Base-by-base conservation (phyloP, 2,888 invertebrate species). In the Tenthredo mesomela region DNA sequence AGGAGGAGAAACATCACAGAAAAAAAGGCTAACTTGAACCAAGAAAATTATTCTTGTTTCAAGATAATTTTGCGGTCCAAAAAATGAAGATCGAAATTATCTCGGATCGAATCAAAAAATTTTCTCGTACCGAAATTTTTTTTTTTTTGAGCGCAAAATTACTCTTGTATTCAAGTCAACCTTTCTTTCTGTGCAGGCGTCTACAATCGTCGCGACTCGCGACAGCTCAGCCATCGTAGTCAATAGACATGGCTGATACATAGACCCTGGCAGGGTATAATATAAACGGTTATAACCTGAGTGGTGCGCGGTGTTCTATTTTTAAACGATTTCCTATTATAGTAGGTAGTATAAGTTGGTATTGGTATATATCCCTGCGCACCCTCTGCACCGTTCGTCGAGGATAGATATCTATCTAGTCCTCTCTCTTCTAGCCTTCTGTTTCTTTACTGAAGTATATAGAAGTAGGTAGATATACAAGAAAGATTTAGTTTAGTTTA, bases 251-350 rank as follows among this genome's bases (percentile, higher is more conserved):
- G n/a, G n/a, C n/a, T n/a, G 15, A 12, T 25, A 67, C 2, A 6
- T 29, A 29, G 5, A 33, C n/a, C n/a, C n/a, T n/a, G n/a, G 29
- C 67, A 5, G 6, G 33, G 33, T 61, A 61, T 12, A 67, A 67
- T 67, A 18, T 67, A 61, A 61, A 12, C 61, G 67, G 4, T 18
- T 67, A 67, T 61, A 54, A 0, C 10, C 54, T n/a, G 10, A 21
- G 40, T 40, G 37, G 71, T 71, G 37, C n/a, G 71, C 40, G 67
- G 47, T 12, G 25, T 65, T 89, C 92, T 92, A 92, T 92, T 92
- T 92, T 92, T 92, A 91, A 92, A 92, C 89, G 91, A 89, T 91
- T 92, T 90, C 88, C 91, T 90, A 92, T 92, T 92, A 92, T 70
- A 70, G n/a, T n/a, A n/a, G n/a, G n/a, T 7, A 10, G 33, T 15